Percentiles rank a stretch among this genome's conserved stretches.
These are phyloP conservation scores for Drosophila kuntzei DNA, from an alignment of 2,888 invertebrate species.

Conservation along the genomic window DNA sequence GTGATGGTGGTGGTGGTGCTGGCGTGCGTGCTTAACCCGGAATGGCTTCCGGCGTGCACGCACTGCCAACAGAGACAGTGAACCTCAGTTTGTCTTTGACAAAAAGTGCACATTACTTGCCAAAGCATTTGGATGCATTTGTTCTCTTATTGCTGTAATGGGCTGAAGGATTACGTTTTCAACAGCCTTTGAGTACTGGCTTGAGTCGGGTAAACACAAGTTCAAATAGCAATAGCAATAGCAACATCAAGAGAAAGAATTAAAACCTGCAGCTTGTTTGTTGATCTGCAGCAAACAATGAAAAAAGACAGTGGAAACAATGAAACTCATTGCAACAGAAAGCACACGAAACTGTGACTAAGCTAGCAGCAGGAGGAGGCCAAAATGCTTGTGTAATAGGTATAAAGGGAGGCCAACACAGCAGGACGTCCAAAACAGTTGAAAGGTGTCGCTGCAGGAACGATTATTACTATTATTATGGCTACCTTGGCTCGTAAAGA, in stretches of 20 bases:
- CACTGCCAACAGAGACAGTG: conserved; percentile 30
- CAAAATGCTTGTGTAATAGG: conserved; percentile 18
- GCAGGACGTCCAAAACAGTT: conserved; percentile 11
- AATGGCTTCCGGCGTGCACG: conserved; percentile 76
- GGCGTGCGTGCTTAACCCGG: conserved; percentile 65
- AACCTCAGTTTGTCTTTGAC: conserved; percentile 23
- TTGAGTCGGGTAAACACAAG: conserved; percentile 26
- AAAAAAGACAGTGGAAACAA: conserved; percentile 20
- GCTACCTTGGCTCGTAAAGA: neutral
- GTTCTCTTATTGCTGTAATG: conserved; percentile 47
- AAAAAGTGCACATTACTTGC: conserved; percentile 63
- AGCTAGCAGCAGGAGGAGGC: conserved; percentile 13
- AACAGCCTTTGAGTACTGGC: conserved; percentile 47
- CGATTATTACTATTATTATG: conserved; percentile 16
- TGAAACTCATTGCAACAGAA: conserved; percentile 36
- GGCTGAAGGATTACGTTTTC: conserved; percentile 57
- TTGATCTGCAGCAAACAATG: conserved; percentile 40
- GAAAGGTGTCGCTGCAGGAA: conserved; percentile 35
- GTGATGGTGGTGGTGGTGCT: neutral
- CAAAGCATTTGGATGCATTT: conserved; percentile 38
- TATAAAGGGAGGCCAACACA: neutral
- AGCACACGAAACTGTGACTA: conserved; percentile 25
- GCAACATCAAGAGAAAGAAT: conserved; percentile 21
- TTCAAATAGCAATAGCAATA: conserved; percentile 27
- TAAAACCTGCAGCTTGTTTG: conserved; percentile 47